Conservation (phyloP, 2,113 vertebrate species). For the Oreochromis tanganicae region DNA sequence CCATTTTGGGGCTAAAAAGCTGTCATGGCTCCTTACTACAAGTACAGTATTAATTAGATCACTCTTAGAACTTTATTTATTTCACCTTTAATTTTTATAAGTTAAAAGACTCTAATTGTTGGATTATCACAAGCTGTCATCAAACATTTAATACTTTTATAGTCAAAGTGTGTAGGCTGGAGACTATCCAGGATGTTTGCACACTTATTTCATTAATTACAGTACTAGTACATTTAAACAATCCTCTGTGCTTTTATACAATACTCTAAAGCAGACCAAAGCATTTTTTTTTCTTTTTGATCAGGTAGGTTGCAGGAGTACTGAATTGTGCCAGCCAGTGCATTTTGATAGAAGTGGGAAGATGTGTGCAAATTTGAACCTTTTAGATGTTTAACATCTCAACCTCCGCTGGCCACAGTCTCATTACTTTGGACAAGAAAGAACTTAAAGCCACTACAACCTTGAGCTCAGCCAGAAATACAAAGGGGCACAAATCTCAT, state of each 20-base stretch:
- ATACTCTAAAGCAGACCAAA: background rate
- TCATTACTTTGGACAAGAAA: background rate
- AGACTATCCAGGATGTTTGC: background rate
- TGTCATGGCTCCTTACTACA: background rate
- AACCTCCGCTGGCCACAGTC: background rate
- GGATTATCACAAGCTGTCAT: background rate
- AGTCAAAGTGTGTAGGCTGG: background rate
- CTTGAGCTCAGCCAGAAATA: background rate
- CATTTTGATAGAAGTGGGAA: background rate
- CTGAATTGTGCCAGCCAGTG: background rate
- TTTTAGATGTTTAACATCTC: background rate
- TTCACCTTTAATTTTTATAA: background rate
- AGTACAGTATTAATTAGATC: constrained; percentile 10
- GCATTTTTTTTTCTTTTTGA: background rate
- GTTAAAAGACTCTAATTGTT: background rate
- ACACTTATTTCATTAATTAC: background rate
- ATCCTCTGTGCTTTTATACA: background rate
- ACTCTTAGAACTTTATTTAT: constrained; percentile 16
- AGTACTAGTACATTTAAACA: background rate
- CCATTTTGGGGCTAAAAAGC: constrained; percentile 8
- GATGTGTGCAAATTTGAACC: background rate
- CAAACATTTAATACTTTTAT: background rate
- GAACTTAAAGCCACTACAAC: background rate
- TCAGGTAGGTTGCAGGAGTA: background rate
- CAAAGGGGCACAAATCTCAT: constrained; percentile 6